Evolutionary conservation across 2,888 invertebrate species (phyloP), one percentile per base, ranked within the genome.

Genomic region (Folsomia candida): DNA sequence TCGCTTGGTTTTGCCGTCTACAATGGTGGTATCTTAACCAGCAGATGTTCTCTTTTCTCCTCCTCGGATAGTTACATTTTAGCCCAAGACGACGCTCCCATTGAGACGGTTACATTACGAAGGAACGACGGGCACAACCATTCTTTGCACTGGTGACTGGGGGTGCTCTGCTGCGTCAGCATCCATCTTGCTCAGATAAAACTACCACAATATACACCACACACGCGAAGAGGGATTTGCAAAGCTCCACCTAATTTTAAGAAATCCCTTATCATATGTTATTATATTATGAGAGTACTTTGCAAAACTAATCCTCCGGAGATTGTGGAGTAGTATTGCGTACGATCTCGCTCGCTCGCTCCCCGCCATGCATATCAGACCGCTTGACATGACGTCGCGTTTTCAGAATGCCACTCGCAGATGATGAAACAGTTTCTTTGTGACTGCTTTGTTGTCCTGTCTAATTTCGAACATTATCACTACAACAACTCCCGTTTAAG

Each of bases 31-130:
- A 54, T 54, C 54, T 54, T 22, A 20, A 18, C 54, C 54, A 54
- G 54, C 54, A 54, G 54, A 54, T 54, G 54, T 54, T 22, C 54
- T 54, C 54, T 22, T n/a, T n/a, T n/a, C n/a, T n/a, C n/a, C n/a
- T n/a, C n/a, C 6, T 20, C 4, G 54, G 54, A 14, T 54, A 54
- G 20, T 54, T 54, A 18, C 54, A 54, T 20, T 54, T 54, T 54
- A n/a, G n/a, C n/a, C n/a, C n/a, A n/a, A n/a, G n/a, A n/a, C n/a
- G n/a, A n/a, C n/a, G n/a, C n/a, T n/a, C n/a, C n/a, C n/a, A n/a
- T n/a, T 54, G 6, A 37, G 37, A 37, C 37, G 37, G 20, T 54
- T 54, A 20, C 54, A 54, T 54, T 37, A 14, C 37, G n/a, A n/a
- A n/a, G n/a, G n/a, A n/a, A n/a, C 14, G 37, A 4, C 37, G 37